Base-by-base conservation (phyloP, 2,797 vertebrate genomes). In the Molossus molossus region DNA sequence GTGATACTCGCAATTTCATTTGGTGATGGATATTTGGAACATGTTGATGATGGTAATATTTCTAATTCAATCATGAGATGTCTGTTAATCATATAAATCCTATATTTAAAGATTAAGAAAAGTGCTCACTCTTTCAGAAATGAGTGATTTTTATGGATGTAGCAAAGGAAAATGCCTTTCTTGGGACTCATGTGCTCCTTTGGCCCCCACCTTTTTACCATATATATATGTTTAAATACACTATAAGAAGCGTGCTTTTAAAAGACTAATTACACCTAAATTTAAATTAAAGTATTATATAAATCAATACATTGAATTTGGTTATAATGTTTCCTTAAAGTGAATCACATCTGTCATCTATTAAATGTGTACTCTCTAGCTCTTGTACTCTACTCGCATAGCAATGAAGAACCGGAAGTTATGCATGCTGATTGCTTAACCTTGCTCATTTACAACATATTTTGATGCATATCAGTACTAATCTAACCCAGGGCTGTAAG, bases 401-500 rank as follows among this genome's bases (percentile, higher is more conserved):
- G 21, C 65, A 72, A 27, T 45, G 70, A 94, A 58, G 58, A 70
- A 40, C n/a, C 21, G 72, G 9, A 62, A 64, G 20, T 72, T 57
- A n/a, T 1, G 17, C 10, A 45, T 72, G 21, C 48, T 87, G 62
- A 94, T 55, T 45, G 84, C 37, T 76, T 91, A 76, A 60, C 21
- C 11, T 87, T 93, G 45, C 33, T 89, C 91, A 64, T 69, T 96
- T 73, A 93, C 13, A 83, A 45, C 37, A 67, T 86, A 37, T 90
- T 82, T 87, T 93, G 20, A 58, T 86, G 11, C 29, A 29, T 62
- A 60, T 67, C 60, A 55, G 23, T 23, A 50, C 45, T 87, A 81
- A 93, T 90, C 76, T 37, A 79, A 88, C 80, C 83, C 83, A 9
- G 94, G 92, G 29, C 29, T 92, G 5, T 89, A 81, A 94, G 87